Evolutionary conservation across 2,888 invertebrate species (phyloP).

Genomic region (Conops quadrifasciatus): DNA sequence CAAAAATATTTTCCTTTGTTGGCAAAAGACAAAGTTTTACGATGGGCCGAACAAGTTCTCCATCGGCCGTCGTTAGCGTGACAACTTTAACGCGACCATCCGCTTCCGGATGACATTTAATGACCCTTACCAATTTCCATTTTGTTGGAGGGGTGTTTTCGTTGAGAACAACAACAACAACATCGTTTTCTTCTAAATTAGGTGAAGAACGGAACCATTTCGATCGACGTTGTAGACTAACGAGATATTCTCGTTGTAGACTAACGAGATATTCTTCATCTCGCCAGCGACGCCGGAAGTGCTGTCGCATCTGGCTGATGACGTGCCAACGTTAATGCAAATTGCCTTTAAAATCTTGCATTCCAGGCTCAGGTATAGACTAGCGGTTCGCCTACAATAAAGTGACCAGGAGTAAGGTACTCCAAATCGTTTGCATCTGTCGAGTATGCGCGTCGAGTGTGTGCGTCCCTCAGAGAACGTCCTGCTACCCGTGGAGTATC

Average conservation of each 20-base stretch:
- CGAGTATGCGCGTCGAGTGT: too few relatives aligned
- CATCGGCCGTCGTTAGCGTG: too few relatives aligned
- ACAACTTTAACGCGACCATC: too few relatives aligned
- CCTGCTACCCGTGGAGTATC: too few relatives aligned
- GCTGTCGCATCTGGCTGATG: neutral
- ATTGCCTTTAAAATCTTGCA: constrained; percentile 27
- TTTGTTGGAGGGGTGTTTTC: neutral
- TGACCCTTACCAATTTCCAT: neutral
- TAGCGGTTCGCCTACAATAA: constrained; percentile 20
- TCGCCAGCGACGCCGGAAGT: neutral
- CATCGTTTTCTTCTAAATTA: neutral
- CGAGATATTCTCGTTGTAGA: constrained; percentile 29
- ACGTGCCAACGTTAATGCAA: constrained; percentile 14
- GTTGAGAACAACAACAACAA: neutral
- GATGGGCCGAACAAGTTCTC: too few relatives aligned
- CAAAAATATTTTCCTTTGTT: too few relatives aligned
- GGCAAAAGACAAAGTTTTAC: too few relatives aligned
- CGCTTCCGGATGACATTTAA: neutral
- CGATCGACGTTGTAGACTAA: constrained; percentile 27
- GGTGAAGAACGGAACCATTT: neutral
- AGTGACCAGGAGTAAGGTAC: constrained; percentile 29
- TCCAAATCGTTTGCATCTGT: too few relatives aligned
- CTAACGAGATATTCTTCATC: constrained; percentile 22
- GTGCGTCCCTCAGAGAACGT: too few relatives aligned
- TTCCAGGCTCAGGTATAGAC: constrained; percentile 26